These are phyloP conservation scores for Pogonomyrmex barbatus DNA, from an alignment of 1,140 invertebrate genomes.

Conservation along the genomic window DNA sequence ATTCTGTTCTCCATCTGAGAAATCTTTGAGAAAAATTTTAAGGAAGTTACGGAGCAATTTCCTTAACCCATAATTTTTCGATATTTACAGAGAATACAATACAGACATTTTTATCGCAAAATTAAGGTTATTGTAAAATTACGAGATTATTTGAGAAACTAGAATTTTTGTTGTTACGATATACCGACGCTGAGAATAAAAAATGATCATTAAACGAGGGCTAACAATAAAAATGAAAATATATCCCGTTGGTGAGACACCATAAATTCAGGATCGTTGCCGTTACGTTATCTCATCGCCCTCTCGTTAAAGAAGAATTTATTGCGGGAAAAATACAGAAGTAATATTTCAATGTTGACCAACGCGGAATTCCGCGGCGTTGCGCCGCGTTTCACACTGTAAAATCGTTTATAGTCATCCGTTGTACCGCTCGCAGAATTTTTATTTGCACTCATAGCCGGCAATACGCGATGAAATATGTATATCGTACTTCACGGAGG, in stretches of 20 bases:
- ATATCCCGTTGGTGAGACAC: neutral
- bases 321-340: constrained; percentile 34
- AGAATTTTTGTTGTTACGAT: no score
- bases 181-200: neutral
- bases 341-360: constrained; percentile 48
- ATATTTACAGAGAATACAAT: neutral
- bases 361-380: neutral
- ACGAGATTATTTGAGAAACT: neutral
- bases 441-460: constrained; percentile 16
- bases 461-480: neutral
- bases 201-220: neutral
- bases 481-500: neutral
- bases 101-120: neutral
- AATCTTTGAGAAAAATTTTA: neutral
- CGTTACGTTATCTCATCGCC: constrained; percentile 2
- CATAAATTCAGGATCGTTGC: constrained; percentile 15
- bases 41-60: neutral
- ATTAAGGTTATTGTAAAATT: neutral
- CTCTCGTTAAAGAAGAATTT: constrained; percentile 16
- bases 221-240: constrained; percentile 2
- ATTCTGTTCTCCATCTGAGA: neutral
- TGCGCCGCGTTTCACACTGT: neutral
- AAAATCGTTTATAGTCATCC: constrained; percentile 40
- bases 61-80: neutral
- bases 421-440: constrained; percentile 33